phyloP scores from a whole-genome alignment of 2,113 vertebrate genomes.

The Theristicus caerulescens region DNA sequence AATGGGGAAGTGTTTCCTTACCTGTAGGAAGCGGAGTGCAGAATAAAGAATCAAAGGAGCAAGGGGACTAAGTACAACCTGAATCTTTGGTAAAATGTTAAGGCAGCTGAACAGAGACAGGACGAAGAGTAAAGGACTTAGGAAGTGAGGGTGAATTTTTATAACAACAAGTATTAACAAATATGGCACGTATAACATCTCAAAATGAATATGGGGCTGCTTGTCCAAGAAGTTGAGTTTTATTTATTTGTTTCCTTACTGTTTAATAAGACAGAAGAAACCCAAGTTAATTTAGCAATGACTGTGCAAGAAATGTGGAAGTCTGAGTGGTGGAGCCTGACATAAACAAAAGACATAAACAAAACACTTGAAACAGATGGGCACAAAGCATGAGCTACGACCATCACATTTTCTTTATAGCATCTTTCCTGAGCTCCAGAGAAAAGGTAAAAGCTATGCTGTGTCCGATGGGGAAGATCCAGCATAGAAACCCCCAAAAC shows the following conservation, averaged over 20 bases:
- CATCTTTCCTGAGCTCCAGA: neutral
- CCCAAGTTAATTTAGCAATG: neutral
- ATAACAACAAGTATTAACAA: neutral
- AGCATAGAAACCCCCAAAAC: neutral
- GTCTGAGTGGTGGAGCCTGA: neutral
- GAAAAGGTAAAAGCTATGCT: neutral
- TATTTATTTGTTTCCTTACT: neutral
- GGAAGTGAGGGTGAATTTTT: neutral
- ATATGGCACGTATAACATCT: neutral
- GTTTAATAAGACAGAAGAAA: neutral
- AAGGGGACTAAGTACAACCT: neutral
- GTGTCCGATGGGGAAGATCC: neutral
- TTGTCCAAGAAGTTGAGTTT: neutral
- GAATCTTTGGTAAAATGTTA: neutral
- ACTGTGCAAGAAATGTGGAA: neutral
- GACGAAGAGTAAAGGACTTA: neutral
- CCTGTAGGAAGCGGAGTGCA: neutral
- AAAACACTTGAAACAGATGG: neutral
- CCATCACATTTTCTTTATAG: neutral
- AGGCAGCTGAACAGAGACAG: neutral
- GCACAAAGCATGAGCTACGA: neutral
- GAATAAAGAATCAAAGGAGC: neutral
- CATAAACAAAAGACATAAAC: neutral
- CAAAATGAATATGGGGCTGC: neutral
- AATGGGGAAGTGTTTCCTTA: neutral